phyloP scores from a whole-genome alignment of 2,888 invertebrate genomes.

The Ectobius pallidus region DNA sequence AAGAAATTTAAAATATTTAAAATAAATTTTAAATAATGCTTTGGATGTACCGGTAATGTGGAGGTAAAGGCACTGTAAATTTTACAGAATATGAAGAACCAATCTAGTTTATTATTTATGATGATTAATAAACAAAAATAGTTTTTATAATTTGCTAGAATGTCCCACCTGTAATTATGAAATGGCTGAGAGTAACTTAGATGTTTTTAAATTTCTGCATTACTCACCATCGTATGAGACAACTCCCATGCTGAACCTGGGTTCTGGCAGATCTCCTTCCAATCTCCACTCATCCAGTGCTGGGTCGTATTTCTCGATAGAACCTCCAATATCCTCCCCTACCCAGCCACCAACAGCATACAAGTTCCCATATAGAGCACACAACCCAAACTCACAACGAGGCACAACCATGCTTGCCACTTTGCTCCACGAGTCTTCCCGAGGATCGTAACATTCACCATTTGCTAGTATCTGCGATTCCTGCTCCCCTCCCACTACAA shows the following conservation, averaged over 20 bases:
- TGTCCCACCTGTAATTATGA: no score
- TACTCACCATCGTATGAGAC: slow-evolving; percentile 76
- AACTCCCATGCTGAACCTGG: slow-evolving; percentile 91
- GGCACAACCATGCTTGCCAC: slow-evolving; percentile 77
- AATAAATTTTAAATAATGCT: no score
- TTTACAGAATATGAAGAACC: no score
- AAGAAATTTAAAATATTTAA: no score
- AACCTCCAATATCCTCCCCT: slow-evolving; percentile 87
- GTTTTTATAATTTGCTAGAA: no score
- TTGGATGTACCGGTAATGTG: no score
- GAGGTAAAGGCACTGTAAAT: no score
- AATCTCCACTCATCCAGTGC: slow-evolving; percentile 77
- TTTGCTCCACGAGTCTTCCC: slow-evolving; percentile 61
- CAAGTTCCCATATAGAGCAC: slow-evolving; percentile 79
- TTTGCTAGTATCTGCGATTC: slow-evolving; percentile 88
- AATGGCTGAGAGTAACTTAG: no score
- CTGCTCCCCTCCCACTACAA: slow-evolving; percentile 90
- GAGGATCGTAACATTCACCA: slow-evolving; percentile 83
- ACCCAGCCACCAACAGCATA: slow-evolving; percentile 95
- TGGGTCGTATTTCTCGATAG: slow-evolving; percentile 88
- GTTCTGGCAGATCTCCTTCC: slow-evolving; percentile 80
- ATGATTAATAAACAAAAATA: no score
- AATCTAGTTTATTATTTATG: no score
- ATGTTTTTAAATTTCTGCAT: neutral
- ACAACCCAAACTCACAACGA: slow-evolving; percentile 88